Base-by-base conservation (phyloP, 2,797 vertebrate genomes). In the Periparus ater region DNA sequence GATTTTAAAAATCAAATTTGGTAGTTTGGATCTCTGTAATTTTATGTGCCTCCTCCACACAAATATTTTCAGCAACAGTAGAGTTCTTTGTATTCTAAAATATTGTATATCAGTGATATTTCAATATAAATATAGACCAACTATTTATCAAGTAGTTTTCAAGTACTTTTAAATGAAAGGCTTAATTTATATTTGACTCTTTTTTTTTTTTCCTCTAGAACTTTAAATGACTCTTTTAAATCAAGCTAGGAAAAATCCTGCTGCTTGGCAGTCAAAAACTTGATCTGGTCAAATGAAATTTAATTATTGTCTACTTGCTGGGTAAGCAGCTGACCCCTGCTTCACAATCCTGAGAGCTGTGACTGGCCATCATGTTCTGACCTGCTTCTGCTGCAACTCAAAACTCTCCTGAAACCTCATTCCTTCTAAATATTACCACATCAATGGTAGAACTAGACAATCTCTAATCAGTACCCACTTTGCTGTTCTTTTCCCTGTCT, bases 251-350 rank as follows among this genome's bases (percentile, higher is more conserved):
- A 96, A 88, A 95, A 93, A 96, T 94, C 87, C 75, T 82, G 5
- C 65, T 26, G 9, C 80, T 96, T 96, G 91, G 82, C 86, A 95
- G 84, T 80, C 66, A 97, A 96, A 95, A 96, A 72, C 78, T 57
- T 91, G 85, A 91, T 91, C 84, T 92, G n/a, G 44, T 96, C 58
- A 89, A 93, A 72, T 53, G 47, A 95, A 96, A 93, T 95, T 91
- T 95, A 96, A 92, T 96, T 96, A 94, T 84, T 91, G 62, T 50
- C 53, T 94, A 42, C 55, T 70, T 85, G 70, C 30, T 91, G 81
- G 63, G 65, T 95, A 96, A 95, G 85, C 62, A 0, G 72, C 84
- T 96, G 94, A 88, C 94, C 75, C 50, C 55, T 78, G 6, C 81
- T 78, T 95, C 86, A 71, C 83, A 84, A 79, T 85, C 78, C 72